These are phyloP conservation scores for Dynastes maya DNA, from an alignment of 2,888 invertebrate species.

Conservation along the genomic window DNA sequence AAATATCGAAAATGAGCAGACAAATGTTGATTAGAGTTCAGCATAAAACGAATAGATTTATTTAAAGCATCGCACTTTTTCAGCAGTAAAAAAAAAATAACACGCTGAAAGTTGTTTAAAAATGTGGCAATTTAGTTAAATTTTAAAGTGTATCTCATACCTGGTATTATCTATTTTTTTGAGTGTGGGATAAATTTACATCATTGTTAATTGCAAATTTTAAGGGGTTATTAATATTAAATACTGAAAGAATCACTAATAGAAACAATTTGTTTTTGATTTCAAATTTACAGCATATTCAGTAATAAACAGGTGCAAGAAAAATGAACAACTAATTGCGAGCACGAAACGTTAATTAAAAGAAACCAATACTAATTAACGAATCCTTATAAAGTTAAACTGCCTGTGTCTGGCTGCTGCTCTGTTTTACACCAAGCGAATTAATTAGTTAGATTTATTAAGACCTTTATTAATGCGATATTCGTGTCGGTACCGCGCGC, in stretches of 20 bases:
- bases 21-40: too few species aligned
- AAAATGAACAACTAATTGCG: constrained; percentile 39
- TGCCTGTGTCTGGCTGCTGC: constrained; percentile 20
- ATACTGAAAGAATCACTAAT: background rate
- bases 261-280: constrained; percentile 19
- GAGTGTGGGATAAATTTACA: too few species aligned
- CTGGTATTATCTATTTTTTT: too few species aligned
- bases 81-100: too few species aligned
- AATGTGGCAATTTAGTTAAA: too few species aligned
- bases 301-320: constrained; percentile 28
- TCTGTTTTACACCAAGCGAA: constrained; percentile 34
- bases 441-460: constrained; percentile 47
- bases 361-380: constrained; percentile 46
- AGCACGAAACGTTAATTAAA: constrained; percentile 35
- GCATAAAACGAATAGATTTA: too few species aligned
- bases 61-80: too few species aligned
- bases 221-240: background rate
- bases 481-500: constrained; percentile 33
- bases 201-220: background rate
- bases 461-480: constrained; percentile 46
- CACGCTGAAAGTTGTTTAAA: too few species aligned
- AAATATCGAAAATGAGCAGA: too few species aligned
- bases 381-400: constrained; percentile 47
- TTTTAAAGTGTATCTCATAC: too few species aligned
- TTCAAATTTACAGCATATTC: constrained; percentile 18